Evolutionary conservation across 2,797 vertebrate genomes (phyloP).

Genomic region (Ptychobarbus kaznakovi): DNA sequence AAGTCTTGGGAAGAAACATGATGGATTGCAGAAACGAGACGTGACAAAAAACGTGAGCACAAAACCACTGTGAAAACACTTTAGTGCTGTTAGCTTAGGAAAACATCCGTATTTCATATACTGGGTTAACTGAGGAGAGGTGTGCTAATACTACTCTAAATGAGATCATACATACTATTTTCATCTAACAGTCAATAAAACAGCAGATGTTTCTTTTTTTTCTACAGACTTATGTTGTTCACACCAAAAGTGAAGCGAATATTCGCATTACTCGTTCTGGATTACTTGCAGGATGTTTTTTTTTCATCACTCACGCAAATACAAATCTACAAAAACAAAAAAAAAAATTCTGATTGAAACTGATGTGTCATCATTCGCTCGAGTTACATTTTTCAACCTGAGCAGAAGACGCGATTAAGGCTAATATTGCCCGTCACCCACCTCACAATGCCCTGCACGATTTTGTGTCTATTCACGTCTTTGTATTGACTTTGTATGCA

Average conservation of each 20-base stretch:
- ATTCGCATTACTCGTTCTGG: background rate
- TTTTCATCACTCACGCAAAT: too few relatives aligned
- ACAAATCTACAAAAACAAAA: too few relatives aligned
- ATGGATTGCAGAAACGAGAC: constrained; percentile 55
- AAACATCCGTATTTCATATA: background rate
- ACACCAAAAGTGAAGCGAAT: background rate
- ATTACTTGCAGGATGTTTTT: background rate
- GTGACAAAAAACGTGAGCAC: constrained; percentile 22
- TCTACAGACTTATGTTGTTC: background rate
- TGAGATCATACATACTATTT: background rate
- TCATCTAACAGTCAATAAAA: background rate
- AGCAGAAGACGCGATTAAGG: too few relatives aligned
- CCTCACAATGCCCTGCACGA: too few relatives aligned
- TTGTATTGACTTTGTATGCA: too few relatives aligned
- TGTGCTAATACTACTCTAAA: background rate
- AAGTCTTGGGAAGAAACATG: constrained; percentile 34
- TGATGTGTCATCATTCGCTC: too few relatives aligned
- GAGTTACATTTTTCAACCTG: too few relatives aligned
- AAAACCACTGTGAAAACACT: background rate
- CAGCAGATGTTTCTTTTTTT: too few relatives aligned
- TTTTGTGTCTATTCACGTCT: too few relatives aligned
- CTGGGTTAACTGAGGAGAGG: background rate
- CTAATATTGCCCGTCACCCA: too few relatives aligned
- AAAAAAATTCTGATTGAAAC: background rate
- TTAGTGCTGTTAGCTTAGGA: background rate